Evolutionary conservation across 1,140 invertebrate species (phyloP), one percentile per base, ranked within the genome.

Genomic region (Glomeris maerens): DNA sequence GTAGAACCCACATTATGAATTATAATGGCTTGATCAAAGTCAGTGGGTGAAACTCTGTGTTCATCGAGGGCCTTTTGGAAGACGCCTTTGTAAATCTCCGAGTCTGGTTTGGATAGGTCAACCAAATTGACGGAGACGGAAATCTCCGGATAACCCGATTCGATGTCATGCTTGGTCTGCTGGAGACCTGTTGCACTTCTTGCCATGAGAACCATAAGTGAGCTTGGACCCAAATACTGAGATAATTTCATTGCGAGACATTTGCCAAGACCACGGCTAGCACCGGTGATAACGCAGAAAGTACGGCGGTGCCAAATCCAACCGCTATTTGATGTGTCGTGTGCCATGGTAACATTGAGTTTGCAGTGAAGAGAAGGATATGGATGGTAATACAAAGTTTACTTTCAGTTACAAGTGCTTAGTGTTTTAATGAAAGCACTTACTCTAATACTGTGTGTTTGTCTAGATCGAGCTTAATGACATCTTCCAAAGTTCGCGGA

Each of bases 1-100:
- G 91, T 58, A 1, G 82, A 80, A 2, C 85, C 92, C 5, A 83
- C 89, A 76, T 95, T 96, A 61, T 96, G 90, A 49, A 95, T 75
- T 14, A 96, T 73, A 2, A 93, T 63, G 23, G 72, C 73, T 47
- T 77, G 72, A 45, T 82, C 71, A 61, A 84, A 88, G 44, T 75
- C 61, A 20, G 62, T 49, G 7, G 66, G 23, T 28, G 64, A 63
- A n/a, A 52, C 41, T 3, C 45, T 48, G 29, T 59, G 58, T 39
- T 65, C 60, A 26, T 61, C 55, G 54, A 75, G 49, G 48, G 64
- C 58, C 29, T 70, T 60, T 1, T 65, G 56, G 7, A 80, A 58
- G 0, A 75, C 62, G 56, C 66, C 63, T 50, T 70, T 57, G 52
- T 78, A 71, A 14, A 22, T 28, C 4, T 66, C 57, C 3, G 67